Evolutionary conservation across 2,113 vertebrate genomes (phyloP).

Genomic region (Trachemys scripta): DNA sequence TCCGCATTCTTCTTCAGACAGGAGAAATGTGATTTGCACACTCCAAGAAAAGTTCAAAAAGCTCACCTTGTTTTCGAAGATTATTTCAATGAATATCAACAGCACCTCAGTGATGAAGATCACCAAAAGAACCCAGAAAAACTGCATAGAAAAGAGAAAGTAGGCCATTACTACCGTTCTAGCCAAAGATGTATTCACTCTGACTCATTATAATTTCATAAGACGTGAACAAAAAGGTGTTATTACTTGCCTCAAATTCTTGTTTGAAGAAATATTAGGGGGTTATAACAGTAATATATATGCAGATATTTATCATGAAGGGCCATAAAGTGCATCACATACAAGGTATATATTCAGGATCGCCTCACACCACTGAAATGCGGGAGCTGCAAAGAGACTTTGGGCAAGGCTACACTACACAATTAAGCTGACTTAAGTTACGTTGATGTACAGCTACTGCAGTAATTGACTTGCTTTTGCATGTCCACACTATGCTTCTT

Average conservation of each 20-base stretch:
- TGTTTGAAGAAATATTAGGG: not conserved
- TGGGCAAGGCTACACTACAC: too few relatives aligned
- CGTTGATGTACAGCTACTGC: too few relatives aligned
- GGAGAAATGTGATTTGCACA: not conserved
- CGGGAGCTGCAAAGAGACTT: not conserved
- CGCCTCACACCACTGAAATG: not conserved
- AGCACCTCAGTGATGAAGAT: conserved; percentile 85
- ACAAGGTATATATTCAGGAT: not conserved
- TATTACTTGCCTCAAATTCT: not conserved
- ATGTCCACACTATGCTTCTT: too few relatives aligned
- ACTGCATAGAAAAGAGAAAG: conserved; percentile 75
- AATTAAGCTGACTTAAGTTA: too few relatives aligned
- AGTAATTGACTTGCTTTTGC: too few relatives aligned
- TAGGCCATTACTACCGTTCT: not conserved
- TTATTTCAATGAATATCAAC: conserved; percentile 82
- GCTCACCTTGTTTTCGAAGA: conserved; percentile 88
- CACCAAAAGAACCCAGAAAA: conserved; percentile 89
- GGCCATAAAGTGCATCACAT: not conserved
- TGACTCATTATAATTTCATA: not conserved
- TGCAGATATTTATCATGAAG: not conserved
- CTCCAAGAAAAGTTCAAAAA: not conserved
- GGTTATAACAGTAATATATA: not conserved
- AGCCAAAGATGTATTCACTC: not conserved
- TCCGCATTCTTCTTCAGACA: not conserved
- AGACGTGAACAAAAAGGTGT: not conserved